Percentiles rank a stretch among this genome's conserved stretches.
Evolutionary conservation across 2,888 invertebrate species (phyloP).

Genomic region (Chrysolina haemoptera): DNA sequence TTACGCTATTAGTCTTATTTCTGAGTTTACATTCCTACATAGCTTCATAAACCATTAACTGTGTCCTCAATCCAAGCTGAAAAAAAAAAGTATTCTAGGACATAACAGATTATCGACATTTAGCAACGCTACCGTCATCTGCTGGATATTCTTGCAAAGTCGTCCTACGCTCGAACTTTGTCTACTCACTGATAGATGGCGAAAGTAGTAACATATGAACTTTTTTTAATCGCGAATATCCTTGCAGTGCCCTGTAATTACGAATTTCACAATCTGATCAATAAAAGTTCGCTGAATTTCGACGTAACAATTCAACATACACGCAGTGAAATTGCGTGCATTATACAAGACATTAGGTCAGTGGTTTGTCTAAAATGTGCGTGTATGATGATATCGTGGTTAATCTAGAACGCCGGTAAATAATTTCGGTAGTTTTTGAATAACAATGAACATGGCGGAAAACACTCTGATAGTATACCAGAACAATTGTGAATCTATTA

Average conservation of each 20-base stretch:
- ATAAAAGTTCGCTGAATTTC: constrained; percentile 32
- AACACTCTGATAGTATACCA: constrained; percentile 56
- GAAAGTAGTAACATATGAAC: neutral
- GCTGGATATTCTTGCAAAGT: neutral
- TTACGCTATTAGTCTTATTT: neutral
- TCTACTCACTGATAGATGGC: constrained; percentile 36
- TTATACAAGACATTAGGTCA: constrained; percentile 29
- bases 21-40: neutral
- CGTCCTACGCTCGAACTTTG: neutral
- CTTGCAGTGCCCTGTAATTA: constrained; percentile 35
- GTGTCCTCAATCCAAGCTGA: constrained; percentile 17
- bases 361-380: constrained; percentile 35
- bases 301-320: constrained; percentile 38
- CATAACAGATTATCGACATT: neutral
- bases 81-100: constrained; percentile 9
- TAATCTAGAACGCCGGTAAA: constrained; percentile 27
- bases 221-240: neutral
- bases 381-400: constrained; percentile 17
- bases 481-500: constrained; percentile 58
- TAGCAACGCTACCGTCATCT: constrained; percentile 6
- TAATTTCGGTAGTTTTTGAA: constrained; percentile 16
- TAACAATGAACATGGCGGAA: constrained; percentile 60
- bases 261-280: constrained; percentile 33
- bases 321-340: constrained; percentile 36
- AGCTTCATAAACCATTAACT: constrained; percentile 18